Evolutionary conservation across 2,113 vertebrate species (phyloP), one percentile per base, ranked within the genome.

Genomic region (Carlito syrichta): DNA sequence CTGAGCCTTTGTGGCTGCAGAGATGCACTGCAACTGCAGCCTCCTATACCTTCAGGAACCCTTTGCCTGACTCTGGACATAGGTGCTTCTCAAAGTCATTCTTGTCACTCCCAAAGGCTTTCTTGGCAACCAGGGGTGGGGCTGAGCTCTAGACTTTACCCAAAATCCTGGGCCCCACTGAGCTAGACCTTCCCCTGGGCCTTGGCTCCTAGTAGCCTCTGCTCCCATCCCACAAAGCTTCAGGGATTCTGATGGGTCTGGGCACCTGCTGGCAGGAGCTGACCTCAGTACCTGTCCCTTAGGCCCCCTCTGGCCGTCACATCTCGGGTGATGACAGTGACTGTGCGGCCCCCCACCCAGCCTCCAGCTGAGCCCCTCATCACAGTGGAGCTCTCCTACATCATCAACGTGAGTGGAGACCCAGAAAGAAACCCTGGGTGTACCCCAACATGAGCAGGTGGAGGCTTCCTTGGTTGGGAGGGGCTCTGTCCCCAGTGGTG

Each of bases 251-350:
- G 30, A 58, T 23, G 69, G 69, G 79, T 78, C 16, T 62, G 74
- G 78, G 32, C 35, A 71, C 45, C 62, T 0, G 0, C 35, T 32
- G 76, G 69, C 56, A 98, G 81, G 86, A 76, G 90, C 95, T 91
- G 96, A 93, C 79, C 74, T 87, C 79, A 32, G 58, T 14, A 25
- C 84, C 86, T 97, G 85, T 56, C 66, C 95, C 0, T 13, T 97
- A 99, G 99, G 98, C 98, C 98, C 74, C 99, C 99, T 0, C 97
- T 99, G 54, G 99, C 99, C 0, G 99, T 99, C 98, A 99, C 99
- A 97, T 99, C 99, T 89, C 99, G 99, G 98, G 99, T 99, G 97
- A 98, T 99, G 98, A 99, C 99, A 2, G 99, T 99, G 98, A 99
- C 99, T 0, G 99, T 99, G 71, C 99, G 99, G 68, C 99, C 99